Evolutionary conservation across 2,113 vertebrate species (phyloP).

Genomic region (Sceloporus tristichus): DNA sequence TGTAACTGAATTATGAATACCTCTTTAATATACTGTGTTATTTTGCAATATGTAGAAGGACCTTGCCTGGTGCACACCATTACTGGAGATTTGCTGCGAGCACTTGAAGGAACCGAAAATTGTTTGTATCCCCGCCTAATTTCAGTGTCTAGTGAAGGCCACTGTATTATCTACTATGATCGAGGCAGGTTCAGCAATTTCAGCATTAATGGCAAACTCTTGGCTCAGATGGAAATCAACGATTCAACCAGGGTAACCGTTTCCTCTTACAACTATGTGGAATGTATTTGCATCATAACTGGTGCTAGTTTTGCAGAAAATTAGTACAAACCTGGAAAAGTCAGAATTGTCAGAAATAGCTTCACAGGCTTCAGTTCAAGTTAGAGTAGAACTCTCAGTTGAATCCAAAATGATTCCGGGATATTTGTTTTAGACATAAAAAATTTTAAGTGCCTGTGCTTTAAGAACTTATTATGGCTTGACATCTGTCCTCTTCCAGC

Average conservation of each 20-base stretch:
- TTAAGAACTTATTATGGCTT: slow-evolving; percentile 42
- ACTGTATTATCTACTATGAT: slow-evolving; percentile 98
- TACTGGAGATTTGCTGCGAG: slow-evolving; percentile 95
- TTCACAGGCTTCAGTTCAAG: slow-evolving; percentile 19
- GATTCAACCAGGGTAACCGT: slow-evolving; percentile 92
- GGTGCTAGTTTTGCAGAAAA: slow-evolving; percentile 23
- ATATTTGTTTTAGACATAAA: slow-evolving; percentile 35
- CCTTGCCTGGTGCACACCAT: slow-evolving; percentile 98
- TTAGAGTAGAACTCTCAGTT: slow-evolving; percentile 35
- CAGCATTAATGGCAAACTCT: slow-evolving; percentile 97
- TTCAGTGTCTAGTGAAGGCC: slow-evolving; percentile 97
- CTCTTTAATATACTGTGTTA: slow-evolving; percentile 38
- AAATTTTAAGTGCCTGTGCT: slow-evolving; percentile 37
- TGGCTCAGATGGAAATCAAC: slow-evolving; percentile 97
- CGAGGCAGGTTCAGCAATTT: slow-evolving; percentile 96
- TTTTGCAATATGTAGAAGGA: slow-evolving; percentile 85
- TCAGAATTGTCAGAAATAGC: slow-evolving; percentile 11
- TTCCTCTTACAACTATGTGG: slow-evolving; percentile 28
- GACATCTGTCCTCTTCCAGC: slow-evolving; percentile 52
- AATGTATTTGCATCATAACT: slow-evolving; percentile 8
- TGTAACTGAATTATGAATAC: slow-evolving; percentile 25
- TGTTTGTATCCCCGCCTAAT: slow-evolving; percentile 91
- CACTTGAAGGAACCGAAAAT: slow-evolving; percentile 93
- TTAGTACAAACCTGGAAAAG: slow-evolving; percentile 16
- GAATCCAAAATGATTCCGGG: background rate